Base-by-base conservation (phyloP, 2,888 invertebrate genomes). In the Merodon equestris region DNA sequence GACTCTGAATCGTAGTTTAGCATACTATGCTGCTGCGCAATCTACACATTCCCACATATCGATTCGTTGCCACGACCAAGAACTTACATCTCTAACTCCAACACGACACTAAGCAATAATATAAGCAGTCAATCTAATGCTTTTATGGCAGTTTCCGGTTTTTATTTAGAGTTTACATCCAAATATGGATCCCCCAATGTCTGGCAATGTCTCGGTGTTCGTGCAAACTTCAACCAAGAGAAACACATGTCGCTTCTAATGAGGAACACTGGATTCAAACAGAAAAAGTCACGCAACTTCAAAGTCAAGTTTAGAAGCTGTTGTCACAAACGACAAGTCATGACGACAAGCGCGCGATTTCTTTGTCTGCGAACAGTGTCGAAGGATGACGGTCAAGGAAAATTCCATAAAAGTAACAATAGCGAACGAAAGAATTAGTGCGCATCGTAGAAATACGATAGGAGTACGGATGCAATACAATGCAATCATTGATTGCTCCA, bases 71-170 rank as follows among this genome's bases (percentile, higher is more conserved):
- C 66, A 72, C 72, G 77, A 63, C 54, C 61, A 63, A 77, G 61
- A 77, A 72, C 72, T 57, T 4, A 27, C 51, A 67, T 61, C 61
- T 67, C 45, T 34, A 50, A 50, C 19, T 17, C 15, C 42, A 47
- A 47, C 54, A 54, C 44, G 58, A 50, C 42, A 45, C 50, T 38
- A 7, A 7, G 27, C 27, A 27, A 27, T 47, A 45, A 13, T 7
- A 51, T 4, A 10, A 19, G 17, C 53, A 27, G 45, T 17, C 36
- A 18, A 18, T 40, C 66, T 48, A 42, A 13, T 19, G 63, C 64
- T 71, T 13, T 77, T 77, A 77, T 68, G 73, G 67, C 44, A 34
- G 66, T 77, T 73, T 77, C 67, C 73, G 58, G 57, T 77, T 71
- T 71, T n/a, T 51, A 51, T 68, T 63, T 57, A 18, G 53, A 57